These are phyloP conservation scores for Phaedon cochleariae DNA, from an alignment of 2,888 invertebrate genomes.

Conservation along the genomic window DNA sequence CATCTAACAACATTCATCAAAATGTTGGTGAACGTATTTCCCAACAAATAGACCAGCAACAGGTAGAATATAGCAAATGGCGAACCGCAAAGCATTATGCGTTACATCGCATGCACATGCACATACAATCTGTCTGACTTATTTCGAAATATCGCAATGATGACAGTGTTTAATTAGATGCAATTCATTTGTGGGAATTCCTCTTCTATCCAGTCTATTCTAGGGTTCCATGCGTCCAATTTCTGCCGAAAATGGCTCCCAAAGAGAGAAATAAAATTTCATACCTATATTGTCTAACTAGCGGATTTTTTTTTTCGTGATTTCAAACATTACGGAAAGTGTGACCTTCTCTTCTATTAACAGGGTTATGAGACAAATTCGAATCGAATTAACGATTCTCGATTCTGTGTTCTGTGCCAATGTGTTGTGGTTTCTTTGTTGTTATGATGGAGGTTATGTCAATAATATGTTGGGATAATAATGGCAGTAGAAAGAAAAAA, in stretches of 20 bases:
- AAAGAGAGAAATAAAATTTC: not conserved
- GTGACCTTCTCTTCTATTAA: too few species aligned
- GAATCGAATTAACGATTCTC: too few species aligned
- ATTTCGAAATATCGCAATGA: constrained; percentile 1
- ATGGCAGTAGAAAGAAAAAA: too few species aligned
- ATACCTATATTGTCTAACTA: too few species aligned
- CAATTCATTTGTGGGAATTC: constrained; percentile 21
- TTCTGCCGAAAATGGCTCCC: not conserved
- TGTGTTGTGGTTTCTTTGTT: too few species aligned
- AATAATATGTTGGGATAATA: too few species aligned
- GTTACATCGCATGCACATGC: not conserved
- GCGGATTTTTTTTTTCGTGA: too few species aligned
- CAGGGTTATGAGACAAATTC: too few species aligned
- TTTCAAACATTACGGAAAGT: too few species aligned
- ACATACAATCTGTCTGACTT: not conserved
- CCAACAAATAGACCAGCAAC: not conserved
- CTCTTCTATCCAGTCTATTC: not conserved
- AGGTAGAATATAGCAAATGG: not conserved
- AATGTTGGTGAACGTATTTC: not conserved
- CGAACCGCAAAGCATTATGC: not conserved
- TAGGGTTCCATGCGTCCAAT: not conserved
- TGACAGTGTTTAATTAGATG: constrained; percentile 17
- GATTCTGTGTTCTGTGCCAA: too few species aligned
- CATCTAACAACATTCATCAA: not conserved
- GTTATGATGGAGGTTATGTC: too few species aligned